phyloP scores from a whole-genome alignment of 1,140 invertebrate species.

The Habropoda laboriosa region DNA sequence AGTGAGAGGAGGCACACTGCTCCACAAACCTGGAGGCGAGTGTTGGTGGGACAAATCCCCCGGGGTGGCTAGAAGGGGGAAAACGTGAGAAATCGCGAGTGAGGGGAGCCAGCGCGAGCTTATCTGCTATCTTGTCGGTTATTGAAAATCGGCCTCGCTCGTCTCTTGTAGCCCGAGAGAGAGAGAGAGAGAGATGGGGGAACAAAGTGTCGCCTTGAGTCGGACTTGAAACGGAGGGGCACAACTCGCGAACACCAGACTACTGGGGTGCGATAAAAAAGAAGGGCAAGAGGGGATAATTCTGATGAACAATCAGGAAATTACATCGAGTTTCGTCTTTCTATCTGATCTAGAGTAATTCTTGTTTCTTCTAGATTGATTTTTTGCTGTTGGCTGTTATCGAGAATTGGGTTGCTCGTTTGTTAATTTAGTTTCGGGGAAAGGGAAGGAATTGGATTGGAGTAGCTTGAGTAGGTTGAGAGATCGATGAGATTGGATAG shows the following conservation, averaged over 20 bases:
- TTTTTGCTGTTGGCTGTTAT: too few relatives aligned
- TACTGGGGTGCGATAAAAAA: not conserved
- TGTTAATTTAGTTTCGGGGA: too few relatives aligned
- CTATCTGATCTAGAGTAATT: too few relatives aligned
- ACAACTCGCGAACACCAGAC: too few relatives aligned
- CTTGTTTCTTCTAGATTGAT: too few relatives aligned
- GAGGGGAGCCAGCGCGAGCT: slow-evolving; percentile 29
- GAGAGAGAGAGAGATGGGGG: not conserved
- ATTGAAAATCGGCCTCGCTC: slow-evolving; percentile 57
- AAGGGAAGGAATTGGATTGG: too few relatives aligned
- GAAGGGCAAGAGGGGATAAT: not conserved
- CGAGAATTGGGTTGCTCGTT: too few relatives aligned
- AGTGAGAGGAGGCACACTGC: slow-evolving; percentile 43
- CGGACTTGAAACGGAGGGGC: not conserved
- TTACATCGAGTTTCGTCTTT: slow-evolving; percentile 18
- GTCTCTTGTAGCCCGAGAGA: not conserved
- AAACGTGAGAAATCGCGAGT: slow-evolving; percentile 62
- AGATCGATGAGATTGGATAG: too few relatives aligned
- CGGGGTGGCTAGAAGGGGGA: slow-evolving; percentile 7
- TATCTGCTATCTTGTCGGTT: slow-evolving; percentile 62
- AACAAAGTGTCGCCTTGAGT: slow-evolving; percentile 7
- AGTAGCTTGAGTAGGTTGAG: too few relatives aligned
- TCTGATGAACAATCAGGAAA: not conserved
- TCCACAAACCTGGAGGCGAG: slow-evolving; percentile 31
- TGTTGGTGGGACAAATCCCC: slow-evolving; percentile 44